A percentile compares a stretch with the other conserved stretches of the same genome.
phyloP scores from a whole-genome alignment of 2,797 vertebrate species.

The Acrocephalus scirpaceus region DNA sequence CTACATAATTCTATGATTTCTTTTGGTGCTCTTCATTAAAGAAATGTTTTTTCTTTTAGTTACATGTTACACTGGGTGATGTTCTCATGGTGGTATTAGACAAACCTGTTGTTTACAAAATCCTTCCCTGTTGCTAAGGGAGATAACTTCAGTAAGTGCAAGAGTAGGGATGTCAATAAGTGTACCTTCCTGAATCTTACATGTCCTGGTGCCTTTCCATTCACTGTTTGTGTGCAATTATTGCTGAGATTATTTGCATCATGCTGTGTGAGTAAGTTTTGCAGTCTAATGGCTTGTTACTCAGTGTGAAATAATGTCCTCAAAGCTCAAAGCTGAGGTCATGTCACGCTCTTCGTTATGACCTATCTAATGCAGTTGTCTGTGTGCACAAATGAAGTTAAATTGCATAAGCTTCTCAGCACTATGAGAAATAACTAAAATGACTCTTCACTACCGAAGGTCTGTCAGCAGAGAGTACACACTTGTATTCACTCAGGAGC shows the following conservation, averaged over 20 bases:
- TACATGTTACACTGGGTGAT: rapidly evolving
- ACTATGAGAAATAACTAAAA: background rate
- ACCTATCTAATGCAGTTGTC: slow-evolving; percentile 2
- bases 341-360: background rate
- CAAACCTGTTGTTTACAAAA: background rate
- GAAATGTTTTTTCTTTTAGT: background rate
- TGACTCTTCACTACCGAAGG: background rate
- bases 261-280: background rate
- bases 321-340: slow-evolving; percentile 18
- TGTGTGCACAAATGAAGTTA: background rate
- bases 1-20: background rate
- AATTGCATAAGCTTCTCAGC: slow-evolving; percentile 13
- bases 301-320: slow-evolving; percentile 29
- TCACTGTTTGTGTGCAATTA: background rate
- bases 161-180: background rate
- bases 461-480: background rate
- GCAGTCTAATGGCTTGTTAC: slow-evolving; percentile 23
- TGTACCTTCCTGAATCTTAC: background rate
- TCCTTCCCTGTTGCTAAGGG: background rate
- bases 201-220: background rate
- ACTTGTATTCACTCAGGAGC: background rate
- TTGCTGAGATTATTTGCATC: background rate
- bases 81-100: background rate
- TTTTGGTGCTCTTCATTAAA: background rate
- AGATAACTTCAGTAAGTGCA: background rate